A percentile compares a stretch with the other conserved stretches of the same genome.
Conservation (phyloP, 2,797 vertebrate genomes). For the Rhinogobio ventralis region DNA sequence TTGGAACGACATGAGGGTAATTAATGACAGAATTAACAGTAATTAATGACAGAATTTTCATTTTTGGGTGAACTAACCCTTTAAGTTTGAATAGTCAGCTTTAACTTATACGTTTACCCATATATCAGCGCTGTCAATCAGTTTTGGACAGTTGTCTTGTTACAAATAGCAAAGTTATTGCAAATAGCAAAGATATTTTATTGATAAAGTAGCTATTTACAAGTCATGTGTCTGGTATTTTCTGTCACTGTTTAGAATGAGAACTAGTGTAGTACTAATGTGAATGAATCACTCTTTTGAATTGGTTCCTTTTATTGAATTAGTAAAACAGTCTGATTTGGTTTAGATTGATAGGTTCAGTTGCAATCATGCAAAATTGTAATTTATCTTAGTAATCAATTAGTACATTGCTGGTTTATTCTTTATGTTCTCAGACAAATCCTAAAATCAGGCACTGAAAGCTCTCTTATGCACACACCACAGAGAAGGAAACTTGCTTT, state of each 20-base stretch:
- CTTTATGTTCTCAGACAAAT: neutral
- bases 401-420: neutral
- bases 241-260: neutral
- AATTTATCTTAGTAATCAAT: neutral
- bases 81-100: neutral
- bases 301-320: neutral
- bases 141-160: neutral
- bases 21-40: no score
- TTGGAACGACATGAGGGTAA: no score
- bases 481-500: neutral
- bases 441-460: neutral
- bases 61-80: no score
- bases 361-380: neutral
- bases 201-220: neutral
- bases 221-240: neutral
- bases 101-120: neutral
- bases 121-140: neutral
- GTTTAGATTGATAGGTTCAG: neutral
- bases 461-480: neutral
- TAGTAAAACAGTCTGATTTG: neutral
- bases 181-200: neutral
- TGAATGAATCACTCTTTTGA: neutral
- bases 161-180: neutral
- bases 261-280: neutral
- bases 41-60: no score